A percentile compares a stretch with the other conserved stretches of the same genome.
Conservation (phyloP, 1,140 invertebrate genomes). For the Bemisia tabaci region DNA sequence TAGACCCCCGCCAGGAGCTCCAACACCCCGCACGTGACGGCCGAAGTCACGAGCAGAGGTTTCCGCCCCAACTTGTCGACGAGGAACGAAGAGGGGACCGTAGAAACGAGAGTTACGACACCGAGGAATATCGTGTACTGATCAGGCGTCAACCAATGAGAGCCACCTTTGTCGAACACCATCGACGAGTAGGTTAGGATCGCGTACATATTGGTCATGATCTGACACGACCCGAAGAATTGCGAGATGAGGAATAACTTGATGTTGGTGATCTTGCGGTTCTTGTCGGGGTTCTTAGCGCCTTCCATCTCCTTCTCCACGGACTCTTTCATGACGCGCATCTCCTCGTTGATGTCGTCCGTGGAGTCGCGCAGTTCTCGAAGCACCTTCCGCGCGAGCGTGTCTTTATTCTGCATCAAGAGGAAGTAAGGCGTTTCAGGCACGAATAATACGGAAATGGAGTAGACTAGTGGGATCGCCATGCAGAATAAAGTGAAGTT, state of each 20-base stretch:
- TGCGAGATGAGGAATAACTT: conserved; percentile 19
- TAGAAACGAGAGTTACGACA: conserved; percentile 29
- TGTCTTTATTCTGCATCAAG: conserved; percentile 41
- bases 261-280: conserved; percentile 12
- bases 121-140: conserved; percentile 22
- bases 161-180: conserved; percentile 15
- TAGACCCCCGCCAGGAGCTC: conserved; percentile 15
- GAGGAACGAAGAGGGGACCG: conserved; percentile 28
- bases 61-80: conserved; percentile 30
- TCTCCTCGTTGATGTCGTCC: conserved; percentile 15
- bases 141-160: conserved; percentile 14
- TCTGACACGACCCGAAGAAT: conserved; percentile 19
- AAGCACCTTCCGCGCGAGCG: conserved; percentile 43
- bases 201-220: conserved; percentile 19
- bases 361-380: conserved; percentile 45
- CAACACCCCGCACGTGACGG: conserved; percentile 15
- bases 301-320: conserved; percentile 18
- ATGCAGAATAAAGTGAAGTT: conserved; percentile 47
- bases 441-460: conserved; percentile 52
- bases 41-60: conserved; percentile 32
- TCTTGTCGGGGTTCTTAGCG: conserved; percentile 16
- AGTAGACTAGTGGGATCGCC: conserved; percentile 43
- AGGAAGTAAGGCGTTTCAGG: conserved; percentile 70
- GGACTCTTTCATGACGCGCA: conserved; percentile 16
- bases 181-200: conserved; percentile 22